Percentiles rank a stretch among this genome's conserved stretches.
Evolutionary conservation across 2,797 vertebrate species (phyloP).

Genomic region (Squalus acanthias): DNA sequence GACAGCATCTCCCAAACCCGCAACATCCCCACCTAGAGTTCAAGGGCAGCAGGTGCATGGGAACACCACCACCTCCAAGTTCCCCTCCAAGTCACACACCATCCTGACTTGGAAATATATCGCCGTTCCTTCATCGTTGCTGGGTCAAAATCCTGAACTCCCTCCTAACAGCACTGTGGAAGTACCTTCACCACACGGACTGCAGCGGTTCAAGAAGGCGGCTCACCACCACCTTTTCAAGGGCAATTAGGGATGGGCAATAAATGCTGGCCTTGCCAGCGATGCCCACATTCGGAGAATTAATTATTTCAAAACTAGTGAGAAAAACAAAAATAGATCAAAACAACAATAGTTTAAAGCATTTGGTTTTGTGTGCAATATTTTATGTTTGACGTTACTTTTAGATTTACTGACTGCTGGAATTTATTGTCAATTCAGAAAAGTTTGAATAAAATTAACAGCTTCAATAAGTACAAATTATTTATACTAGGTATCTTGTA

Average conservation of each 20-base stretch:
- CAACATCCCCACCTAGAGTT: neutral
- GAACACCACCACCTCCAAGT: neutral
- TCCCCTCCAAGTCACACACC: neutral
- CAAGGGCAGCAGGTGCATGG: neutral
- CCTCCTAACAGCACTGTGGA: neutral
- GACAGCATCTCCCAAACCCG: neutral
- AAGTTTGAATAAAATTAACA: neutral
- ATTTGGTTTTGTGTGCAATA: neutral
- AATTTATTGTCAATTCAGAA: neutral
- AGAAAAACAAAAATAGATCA: neutral
- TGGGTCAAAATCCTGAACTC: neutral
- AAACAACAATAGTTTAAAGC: neutral
- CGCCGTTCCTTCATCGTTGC: neutral
- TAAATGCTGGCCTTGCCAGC: neutral
- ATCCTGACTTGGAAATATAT: neutral
- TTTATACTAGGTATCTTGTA: neutral
- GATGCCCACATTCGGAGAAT: neutral
- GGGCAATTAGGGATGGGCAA: neutral
- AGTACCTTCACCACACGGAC: neutral
- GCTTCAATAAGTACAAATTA: slow-evolving; percentile 6
- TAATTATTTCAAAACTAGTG: too few species aligned
- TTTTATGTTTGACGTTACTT: neutral
- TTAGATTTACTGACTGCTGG: neutral
- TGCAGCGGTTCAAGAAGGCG: neutral
- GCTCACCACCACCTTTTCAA: neutral